Base-by-base conservation (phyloP, 1,140 invertebrate species). In the Micrasema minimum region DNA sequence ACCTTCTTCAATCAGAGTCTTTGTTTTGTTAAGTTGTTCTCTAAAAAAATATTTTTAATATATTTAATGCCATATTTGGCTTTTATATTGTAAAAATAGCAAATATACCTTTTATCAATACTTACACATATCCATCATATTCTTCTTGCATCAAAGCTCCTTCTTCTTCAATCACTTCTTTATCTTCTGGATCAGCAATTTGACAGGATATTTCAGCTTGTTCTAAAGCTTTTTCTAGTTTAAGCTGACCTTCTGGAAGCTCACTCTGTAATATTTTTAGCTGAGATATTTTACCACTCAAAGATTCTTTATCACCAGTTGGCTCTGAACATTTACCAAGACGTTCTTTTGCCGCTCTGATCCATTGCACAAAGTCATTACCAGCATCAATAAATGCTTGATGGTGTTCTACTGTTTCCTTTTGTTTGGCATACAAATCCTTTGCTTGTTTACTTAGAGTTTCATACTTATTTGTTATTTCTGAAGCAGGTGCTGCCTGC, bases 271-370 rank as follows among this genome's bases (percentile, higher is more conserved):
- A 80, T 0, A 94, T 90, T 79, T 93, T 96, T 0, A 96, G 80
- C 78, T 95, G 93, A 3, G 92, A 90, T 41, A 94, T 90, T 82
- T 96, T 96, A 72, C 89, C 91, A 23, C 90, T 92, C 66, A 95
- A 83, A 37, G 90, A 92, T 80, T 97, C 95, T 77, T 96, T 96
- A 77, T 98, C 96, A 14, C 96, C 96, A 12, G 93, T 96, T 4
- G 95, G 93, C 80, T 97, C 95, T 0, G 94, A 95, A 79, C 95
- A 96, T 80, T 97, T 96, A 62, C 92, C 90, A n/a, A 97, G 83
- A 66, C 91, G 89, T 81, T 98, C 96, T 78, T 94, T 93, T 9
- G 94, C 92, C 61, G 90, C 88, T 77, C 94, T 87, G 43, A 98
- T 88, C 96, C 96, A 98, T 76, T 93, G 90, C 71, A 93, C 88